These are phyloP conservation scores for Lacerta agilis DNA, from an alignment of 2,797 vertebrate species.

Conservation along the genomic window DNA sequence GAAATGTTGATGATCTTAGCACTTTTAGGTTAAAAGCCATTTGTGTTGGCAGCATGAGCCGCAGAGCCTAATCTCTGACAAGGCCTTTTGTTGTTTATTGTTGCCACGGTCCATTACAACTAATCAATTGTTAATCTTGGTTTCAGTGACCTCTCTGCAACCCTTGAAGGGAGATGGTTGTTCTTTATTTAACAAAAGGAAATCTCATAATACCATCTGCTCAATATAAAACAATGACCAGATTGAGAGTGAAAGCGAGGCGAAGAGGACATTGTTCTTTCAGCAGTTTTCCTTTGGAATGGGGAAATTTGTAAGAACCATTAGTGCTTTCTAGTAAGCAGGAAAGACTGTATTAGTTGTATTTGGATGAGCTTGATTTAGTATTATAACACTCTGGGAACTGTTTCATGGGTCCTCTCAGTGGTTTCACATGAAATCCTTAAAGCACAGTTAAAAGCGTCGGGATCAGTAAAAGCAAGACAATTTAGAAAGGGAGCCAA, in stretches of 20 bases:
- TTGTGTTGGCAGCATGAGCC: constrained; percentile 68
- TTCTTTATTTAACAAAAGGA: constrained; percentile 74
- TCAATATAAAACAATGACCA: constrained; percentile 67
- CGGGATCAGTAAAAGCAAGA: background rate
- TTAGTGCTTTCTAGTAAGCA: background rate
- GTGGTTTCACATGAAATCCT: background rate
- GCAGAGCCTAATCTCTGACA: constrained; percentile 72
- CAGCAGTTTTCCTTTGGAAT: constrained; percentile 44
- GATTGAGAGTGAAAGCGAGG: constrained; percentile 39
- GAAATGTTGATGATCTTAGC: constrained; percentile 48
- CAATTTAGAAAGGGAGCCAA: background rate
- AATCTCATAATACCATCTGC: constrained; percentile 73
- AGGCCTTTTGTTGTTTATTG: constrained; percentile 76
- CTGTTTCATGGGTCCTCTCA: background rate
- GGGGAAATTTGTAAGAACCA: constrained; percentile 44
- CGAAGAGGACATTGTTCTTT: constrained; percentile 25
- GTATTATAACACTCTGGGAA: background rate
- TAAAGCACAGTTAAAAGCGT: background rate
- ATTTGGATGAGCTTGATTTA: constrained; percentile 22
- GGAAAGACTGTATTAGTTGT: constrained; percentile 39
- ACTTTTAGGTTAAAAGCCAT: constrained; percentile 66
- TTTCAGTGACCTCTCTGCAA: constrained; percentile 73
- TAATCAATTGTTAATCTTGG: constrained; percentile 85
- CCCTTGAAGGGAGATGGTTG: constrained; percentile 68
- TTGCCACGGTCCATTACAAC: constrained; percentile 78